Base-by-base conservation (phyloP, 2,797 vertebrate species). In the Epinephelus coioides region DNA sequence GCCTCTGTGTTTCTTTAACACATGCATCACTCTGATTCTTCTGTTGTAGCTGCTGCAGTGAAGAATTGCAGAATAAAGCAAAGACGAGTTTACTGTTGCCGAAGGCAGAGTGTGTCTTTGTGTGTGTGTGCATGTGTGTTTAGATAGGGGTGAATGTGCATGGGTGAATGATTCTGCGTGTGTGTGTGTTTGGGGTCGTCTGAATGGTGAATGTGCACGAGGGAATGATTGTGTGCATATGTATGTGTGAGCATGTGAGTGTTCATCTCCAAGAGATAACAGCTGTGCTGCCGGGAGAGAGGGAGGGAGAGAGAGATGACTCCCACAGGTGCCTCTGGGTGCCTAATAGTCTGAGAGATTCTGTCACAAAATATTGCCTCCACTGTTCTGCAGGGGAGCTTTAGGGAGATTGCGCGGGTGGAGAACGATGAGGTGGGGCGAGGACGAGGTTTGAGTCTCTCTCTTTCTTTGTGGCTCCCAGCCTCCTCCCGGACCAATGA, bases 311-410 rank as follows among this genome's bases (percentile, higher is more conserved):
- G 53, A 71, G 53, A 30, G 64, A 79, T 69, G 82, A 81, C 89
- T 91, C 87, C 79, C 86, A 71, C 77, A 87, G 84, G 88, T 79
- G 73, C 73, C 73, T 88, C 82, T 73, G 79, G 86, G 84, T 86
- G 87, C 90, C 90, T 94, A 94, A 92, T 89, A 92, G 90, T 89
- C 91, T 92, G 87, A 91, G 87, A 92, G 87, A 92, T 81, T 89
- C 79, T 90, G 91, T 92, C 89, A 90, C 86, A 88, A 91, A 91
- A 91, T 89, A 92, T 91, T 89, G 85, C 85, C 75, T 86, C 83
- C 65, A 75, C 81, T 81, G 71, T 89, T 91, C 77, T 85, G 81
- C 86, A 74, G 86, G 87, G 85, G 82, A 89, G 87, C 88, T 91
- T 90, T 84, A 86, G 84, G 88, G 84, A 89, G 78, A 88, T 77